phyloP scores from a whole-genome alignment of 2,113 vertebrate species.

The Hyperopisus bebe region DNA sequence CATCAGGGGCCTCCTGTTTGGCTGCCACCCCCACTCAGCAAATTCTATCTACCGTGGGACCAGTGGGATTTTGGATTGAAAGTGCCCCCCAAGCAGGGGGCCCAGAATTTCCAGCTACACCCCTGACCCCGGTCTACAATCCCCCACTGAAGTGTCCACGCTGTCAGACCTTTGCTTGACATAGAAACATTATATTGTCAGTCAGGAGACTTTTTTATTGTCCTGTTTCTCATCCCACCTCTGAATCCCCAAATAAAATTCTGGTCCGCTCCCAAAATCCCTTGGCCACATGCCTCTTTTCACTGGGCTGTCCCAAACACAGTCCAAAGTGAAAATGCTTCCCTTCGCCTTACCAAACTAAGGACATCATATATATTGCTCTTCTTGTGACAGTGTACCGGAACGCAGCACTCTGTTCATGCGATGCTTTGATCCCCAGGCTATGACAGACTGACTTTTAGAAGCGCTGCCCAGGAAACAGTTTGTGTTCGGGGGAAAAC shows the following conservation, averaged over 20 bases:
- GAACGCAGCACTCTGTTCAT: not conserved
- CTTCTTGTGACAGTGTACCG: not conserved
- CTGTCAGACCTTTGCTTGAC: not conserved
- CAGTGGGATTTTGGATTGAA: not conserved
- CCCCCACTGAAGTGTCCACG: not conserved
- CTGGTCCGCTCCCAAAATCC: not conserved
- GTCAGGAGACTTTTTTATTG: not conserved
- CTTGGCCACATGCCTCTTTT: not conserved
- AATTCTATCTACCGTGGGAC: not conserved
- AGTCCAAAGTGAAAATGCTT: not conserved
- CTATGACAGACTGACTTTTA: constrained; percentile 2
- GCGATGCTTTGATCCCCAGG: not conserved
- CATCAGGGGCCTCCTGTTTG: not conserved
- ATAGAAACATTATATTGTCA: not conserved
- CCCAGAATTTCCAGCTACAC: not conserved
- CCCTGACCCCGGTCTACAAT: not conserved
- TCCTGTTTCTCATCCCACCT: not conserved
- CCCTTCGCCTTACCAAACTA: not conserved
- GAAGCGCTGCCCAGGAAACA: not conserved
- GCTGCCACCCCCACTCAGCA: not conserved
- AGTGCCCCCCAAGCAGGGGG: not conserved
- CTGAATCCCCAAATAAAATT: not conserved
- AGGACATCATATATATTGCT: not conserved
- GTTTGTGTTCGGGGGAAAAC: not conserved
- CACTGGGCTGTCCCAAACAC: not conserved